Evolutionary conservation across 2,113 vertebrate species (phyloP).

Genomic region (Phainopepla nitens): DNA sequence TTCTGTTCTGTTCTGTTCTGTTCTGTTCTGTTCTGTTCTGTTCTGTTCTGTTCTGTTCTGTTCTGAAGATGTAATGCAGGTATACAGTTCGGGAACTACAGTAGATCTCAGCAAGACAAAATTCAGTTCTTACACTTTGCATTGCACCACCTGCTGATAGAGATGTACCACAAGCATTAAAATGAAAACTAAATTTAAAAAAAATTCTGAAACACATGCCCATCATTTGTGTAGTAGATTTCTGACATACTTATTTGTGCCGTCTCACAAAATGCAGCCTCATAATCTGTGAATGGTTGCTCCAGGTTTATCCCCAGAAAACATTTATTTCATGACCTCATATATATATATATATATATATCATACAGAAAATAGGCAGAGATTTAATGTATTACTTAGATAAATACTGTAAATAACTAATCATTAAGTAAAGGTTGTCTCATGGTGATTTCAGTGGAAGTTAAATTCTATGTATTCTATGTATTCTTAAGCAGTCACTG

Average conservation of each 20-base stretch:
- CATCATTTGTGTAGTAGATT: neutral
- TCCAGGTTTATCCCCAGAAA: neutral
- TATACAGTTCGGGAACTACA: neutral
- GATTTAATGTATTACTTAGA: neutral
- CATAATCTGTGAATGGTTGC: neutral
- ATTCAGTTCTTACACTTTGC: neutral
- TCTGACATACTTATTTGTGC: neutral
- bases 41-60: neutral
- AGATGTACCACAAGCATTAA: neutral
- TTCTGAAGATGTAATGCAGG: neutral
- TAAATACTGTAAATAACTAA: neutral
- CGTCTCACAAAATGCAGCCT: neutral
- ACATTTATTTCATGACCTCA: neutral
- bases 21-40: neutral
- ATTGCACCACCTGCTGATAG: neutral
- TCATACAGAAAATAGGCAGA: neutral
- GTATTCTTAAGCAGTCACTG: neutral
- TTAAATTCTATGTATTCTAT: neutral
- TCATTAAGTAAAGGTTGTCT: neutral
- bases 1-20: neutral
- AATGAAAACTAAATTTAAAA: neutral
- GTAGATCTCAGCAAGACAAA: neutral
- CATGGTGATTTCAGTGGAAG: neutral
- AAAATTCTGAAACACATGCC: neutral
- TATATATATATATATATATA: fast-evolving